phyloP scores from a whole-genome alignment of 1,140 invertebrate genomes.

The Neodiprion fabricii region DNA sequence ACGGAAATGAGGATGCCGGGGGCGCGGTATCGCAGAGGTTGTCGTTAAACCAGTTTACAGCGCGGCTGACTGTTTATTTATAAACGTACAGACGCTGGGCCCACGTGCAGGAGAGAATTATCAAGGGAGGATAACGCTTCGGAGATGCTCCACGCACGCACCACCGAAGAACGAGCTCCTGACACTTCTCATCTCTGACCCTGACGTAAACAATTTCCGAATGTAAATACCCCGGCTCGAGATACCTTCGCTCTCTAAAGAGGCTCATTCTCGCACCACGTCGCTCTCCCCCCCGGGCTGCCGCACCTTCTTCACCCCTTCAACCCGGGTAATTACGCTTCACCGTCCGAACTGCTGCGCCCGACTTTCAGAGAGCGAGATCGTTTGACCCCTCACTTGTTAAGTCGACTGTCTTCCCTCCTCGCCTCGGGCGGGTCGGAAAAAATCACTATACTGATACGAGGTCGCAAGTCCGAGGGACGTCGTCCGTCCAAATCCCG shows the following conservation, averaged over 20 bases:
- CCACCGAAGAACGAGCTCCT: conserved; percentile 47
- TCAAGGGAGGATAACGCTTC: too few species aligned
- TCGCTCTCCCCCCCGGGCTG: background rate
- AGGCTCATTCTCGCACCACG: too few species aligned
- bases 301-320: background rate
- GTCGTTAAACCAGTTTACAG: conserved; percentile 54
- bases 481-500: background rate
- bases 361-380: background rate
- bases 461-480: background rate
- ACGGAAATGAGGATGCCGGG: background rate
- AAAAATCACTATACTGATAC: too few species aligned
- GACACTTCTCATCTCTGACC: conserved; percentile 57
- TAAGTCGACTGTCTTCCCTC: too few species aligned
- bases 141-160: conserved; percentile 36
- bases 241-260: background rate
- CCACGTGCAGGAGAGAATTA: too few species aligned
- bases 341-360: background rate
- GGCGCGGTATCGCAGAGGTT: conserved; percentile 27
- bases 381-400: too few species aligned
- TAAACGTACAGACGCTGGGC: too few species aligned
- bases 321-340: background rate
- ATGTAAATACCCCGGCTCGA: conserved; percentile 48
- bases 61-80: too few species aligned
- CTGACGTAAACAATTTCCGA: conserved; percentile 62
- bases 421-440: too few species aligned